phyloP scores from a whole-genome alignment of 1,140 invertebrate species.

The Holotrichia oblita region DNA sequence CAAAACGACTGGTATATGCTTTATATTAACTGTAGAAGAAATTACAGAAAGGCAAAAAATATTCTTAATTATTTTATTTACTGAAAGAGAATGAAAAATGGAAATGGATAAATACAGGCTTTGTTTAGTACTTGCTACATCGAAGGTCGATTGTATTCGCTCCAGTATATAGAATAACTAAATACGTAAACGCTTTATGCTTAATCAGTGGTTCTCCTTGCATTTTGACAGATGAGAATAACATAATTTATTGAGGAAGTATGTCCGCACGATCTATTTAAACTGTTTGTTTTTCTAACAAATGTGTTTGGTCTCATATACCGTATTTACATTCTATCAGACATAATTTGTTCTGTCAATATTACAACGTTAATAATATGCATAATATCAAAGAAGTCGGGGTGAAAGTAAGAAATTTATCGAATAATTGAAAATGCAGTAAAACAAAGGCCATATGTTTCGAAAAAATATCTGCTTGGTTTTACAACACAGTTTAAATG shows the following conservation, averaged over 20 bases:
- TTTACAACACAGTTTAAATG: background rate
- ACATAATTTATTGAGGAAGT: conserved; percentile 21
- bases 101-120: too few species aligned
- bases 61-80: too few species aligned
- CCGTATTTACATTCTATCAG: background rate
- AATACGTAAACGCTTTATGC: too few species aligned
- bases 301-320: background rate
- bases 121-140: too few species aligned
- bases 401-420: conserved; percentile 22
- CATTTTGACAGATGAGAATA: background rate
- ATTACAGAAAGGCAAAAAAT: too few species aligned
- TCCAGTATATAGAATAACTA: too few species aligned
- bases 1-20: too few species aligned
- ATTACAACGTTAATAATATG: background rate
- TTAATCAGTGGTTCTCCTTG: too few species aligned
- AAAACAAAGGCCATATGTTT: background rate
- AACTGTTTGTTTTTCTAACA: background rate
- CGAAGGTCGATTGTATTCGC: too few species aligned
- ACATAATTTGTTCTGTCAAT: background rate
- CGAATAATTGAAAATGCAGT: background rate
- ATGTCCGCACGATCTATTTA: background rate
- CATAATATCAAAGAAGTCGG: background rate
- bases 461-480: background rate
- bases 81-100: too few species aligned
- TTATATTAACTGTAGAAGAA: too few species aligned